Base-by-base conservation (phyloP, 2,113 vertebrate species). In the Labeo rohita region DNA sequence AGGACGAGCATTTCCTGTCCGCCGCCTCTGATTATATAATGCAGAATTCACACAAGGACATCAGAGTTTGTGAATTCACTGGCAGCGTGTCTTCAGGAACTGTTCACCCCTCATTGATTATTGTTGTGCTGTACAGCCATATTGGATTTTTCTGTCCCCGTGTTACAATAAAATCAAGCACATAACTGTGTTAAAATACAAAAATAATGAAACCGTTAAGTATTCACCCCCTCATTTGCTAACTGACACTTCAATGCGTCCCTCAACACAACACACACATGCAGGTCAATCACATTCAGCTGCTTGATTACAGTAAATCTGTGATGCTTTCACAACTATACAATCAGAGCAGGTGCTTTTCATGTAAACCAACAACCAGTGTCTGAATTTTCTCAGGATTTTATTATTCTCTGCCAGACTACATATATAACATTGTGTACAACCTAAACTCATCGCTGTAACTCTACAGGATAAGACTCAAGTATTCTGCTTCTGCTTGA, bases 11-110 rank as follows among this genome's bases (percentile, higher is more conserved):
- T 50, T 54, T 45, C 8, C n/a, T 15, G 6, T 50, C 63, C 36
- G 13, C 56, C 23, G 13, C 68, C 79, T 75, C 18, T 50, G 12
- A 23, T 82, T 86, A 52, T 65, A 52, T 83, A 76, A 86, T 15
- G n/a, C 74, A 77, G 74, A 34, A 66, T 34, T 13, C 43, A 80
- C n/a, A 65, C 13, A 66, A 50, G 79, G 43, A 66, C 79, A 81
- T 76, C 34, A 34, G 4, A 66, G 63, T 34, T 28, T 50, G 11
- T 45, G 11, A 63, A 23, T 63, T 80, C 56, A 80, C 9, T 80
- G 36, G 11, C 77, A 63, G 21, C 6, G 3, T 80, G 54, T 63
- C 54, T 80, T 80, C 21, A 43, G 36, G 56, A 63, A 45, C 18
- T 47, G 45, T 43, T 23, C 54, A 23, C 9, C 11, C 21, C 11